Evolutionary conservation across 2,113 vertebrate genomes (phyloP), one percentile per base, ranked within the genome.

Genomic region (Puntigrus tetrazona): DNA sequence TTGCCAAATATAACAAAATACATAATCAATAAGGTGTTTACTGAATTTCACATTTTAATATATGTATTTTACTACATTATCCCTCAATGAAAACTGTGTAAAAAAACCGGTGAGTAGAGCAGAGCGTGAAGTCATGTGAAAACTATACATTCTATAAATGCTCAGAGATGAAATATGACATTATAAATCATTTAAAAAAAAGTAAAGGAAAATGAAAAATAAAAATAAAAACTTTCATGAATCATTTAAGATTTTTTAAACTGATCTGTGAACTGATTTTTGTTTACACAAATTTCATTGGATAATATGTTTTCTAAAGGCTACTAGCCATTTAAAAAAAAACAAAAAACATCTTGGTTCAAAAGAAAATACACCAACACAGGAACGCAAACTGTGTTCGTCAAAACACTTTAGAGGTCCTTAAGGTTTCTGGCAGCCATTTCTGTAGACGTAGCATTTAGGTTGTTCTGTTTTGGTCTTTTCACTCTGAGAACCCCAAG

Each of bases 381-480:
- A 75, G 14, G 16, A 75, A 50, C 18, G 7, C 29, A 50, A 75
- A 50, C 25, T 29, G 11, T 13, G 13, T 29, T 57, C 52, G 13
- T 43, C 38, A 43, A 45, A 73, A 43, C 69, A 69, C 29, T 69
- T 38, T 6, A 72, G 11, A 73, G 69, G 67, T 41, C 36, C 20
- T 70, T n/a, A 13, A 41, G 67, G 22, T 45, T 73, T 74, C 61
- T 52, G 50, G 22, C 47, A 69, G 52, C 50, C 20, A 59, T 78
- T 82, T 84, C 61, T 73, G 38, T 55, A 52, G 63, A 85, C 63
- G 29, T 74, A 81, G 77, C 83, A 85, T 85, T 86, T 87, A 87
- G 84, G 41, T 79, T 63, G 83, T 89, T 86, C 86, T 59, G 13
- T 89, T 90, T 92, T 90, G 88, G 89, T 93, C 84, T 88, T 84